phyloP scores from a whole-genome alignment of 1,140 invertebrate genomes.

The Trichonephila clavipes region DNA sequence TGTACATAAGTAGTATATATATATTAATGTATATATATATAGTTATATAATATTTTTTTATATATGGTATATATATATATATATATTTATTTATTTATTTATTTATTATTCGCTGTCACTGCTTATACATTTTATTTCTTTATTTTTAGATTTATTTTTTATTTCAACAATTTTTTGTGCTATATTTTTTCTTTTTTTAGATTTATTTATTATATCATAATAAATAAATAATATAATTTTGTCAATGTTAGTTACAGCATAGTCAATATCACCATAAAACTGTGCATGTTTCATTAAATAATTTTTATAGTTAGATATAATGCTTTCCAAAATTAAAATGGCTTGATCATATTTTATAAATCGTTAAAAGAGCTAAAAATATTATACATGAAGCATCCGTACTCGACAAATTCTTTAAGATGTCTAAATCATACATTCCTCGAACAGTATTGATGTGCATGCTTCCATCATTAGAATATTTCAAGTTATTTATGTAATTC shows the following conservation, averaged over 20 bases:
- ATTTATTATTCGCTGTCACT: not conserved
- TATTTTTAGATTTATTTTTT: not conserved
- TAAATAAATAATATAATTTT: not conserved
- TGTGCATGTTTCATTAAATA: conserved; percentile 42
- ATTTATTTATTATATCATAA: not conserved
- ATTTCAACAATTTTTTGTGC: not conserved
- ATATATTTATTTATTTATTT: too few relatives aligned
- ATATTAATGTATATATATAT: too few relatives aligned
- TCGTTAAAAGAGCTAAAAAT: not conserved
- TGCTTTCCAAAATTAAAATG: not conserved
- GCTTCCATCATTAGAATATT: not conserved
- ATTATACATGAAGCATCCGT: conserved; percentile 15
- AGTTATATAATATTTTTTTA: too few relatives aligned
- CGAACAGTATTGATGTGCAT: not conserved
- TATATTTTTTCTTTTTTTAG: too few relatives aligned
- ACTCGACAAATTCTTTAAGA: not conserved
- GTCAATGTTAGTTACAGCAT: not conserved
- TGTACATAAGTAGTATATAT: too few relatives aligned
- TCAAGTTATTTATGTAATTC: conserved; percentile 59
- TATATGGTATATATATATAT: too few relatives aligned
- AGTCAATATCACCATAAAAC: conserved; percentile 24
- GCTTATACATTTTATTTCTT: not conserved
- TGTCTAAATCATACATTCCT: conserved; percentile 12
- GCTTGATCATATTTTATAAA: not conserved
- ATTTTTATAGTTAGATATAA: not conserved